phyloP scores from a whole-genome alignment of 2,888 invertebrate genomes.

The Pristionchus maxplancki region DNA sequence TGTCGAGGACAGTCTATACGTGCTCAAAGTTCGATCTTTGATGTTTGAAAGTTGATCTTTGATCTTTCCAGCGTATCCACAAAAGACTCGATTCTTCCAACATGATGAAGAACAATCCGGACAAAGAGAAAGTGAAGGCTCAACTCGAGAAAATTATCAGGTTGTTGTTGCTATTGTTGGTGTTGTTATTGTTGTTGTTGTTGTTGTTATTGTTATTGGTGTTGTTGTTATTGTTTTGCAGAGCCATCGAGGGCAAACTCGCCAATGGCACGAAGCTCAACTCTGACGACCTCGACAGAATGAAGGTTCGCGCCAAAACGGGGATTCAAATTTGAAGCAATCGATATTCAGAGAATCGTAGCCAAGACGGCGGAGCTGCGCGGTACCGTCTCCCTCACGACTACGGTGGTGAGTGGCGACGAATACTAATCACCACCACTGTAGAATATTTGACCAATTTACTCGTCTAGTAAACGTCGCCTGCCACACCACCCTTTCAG shows the following conservation, averaged over 20 bases:
- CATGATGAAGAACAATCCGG: not conserved
- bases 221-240: not conserved
- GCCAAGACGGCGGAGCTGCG: slow-evolving; percentile 29
- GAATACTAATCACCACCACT: not conserved
- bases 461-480: slow-evolving; percentile 14
- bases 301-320: slow-evolving; percentile 1
- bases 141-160: not conserved
- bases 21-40: slow-evolving; percentile 29
- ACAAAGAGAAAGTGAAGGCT: slow-evolving; percentile 17
- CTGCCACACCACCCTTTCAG: slow-evolving; percentile 11
- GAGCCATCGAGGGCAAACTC: not conserved
- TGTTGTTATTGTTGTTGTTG: not conserved
- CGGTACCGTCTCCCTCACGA: slow-evolving; percentile 30
- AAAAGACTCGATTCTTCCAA: slow-evolving; percentile 1
- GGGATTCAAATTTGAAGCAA: not conserved
- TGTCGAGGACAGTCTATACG: slow-evolving; percentile 27
- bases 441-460: not conserved
- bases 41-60: not conserved
- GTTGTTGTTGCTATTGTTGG: not conserved
- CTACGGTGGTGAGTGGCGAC: slow-evolving; percentile 38
- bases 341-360: slow-evolving; percentile 18
- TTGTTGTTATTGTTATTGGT: not conserved
- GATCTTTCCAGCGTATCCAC: slow-evolving; percentile 11
- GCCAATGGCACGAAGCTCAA: slow-evolving; percentile 16
- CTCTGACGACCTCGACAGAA: not conserved